Conservation (phyloP, 2,113 vertebrate genomes). For the zebrafish (Danio rerio) region GRCz12tu NC_133199.1:2703001-2703500, state of each 20-base stretch:
- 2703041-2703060: constrained; percentile 35
- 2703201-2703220: background rate
- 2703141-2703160: constrained; percentile 13
- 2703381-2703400: too few relatives aligned
- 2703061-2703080: constrained; percentile 57
- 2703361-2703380: too few relatives aligned
- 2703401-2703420: too few relatives aligned
- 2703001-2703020: constrained; percentile 40
- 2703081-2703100: constrained; percentile 50
- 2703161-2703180: constrained; percentile 26
- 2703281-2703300: background rate
- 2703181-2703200: background rate
- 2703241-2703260: background rate
- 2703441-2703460: too few relatives aligned
- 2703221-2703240: background rate
- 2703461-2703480: too few relatives aligned
- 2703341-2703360: too few relatives aligned
- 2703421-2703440: too few relatives aligned
- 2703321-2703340: too few relatives aligned
- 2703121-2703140: constrained; percentile 38
- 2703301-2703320: background rate
- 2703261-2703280: background rate
- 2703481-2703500: too few relatives aligned
- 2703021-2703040: constrained; percentile 27
- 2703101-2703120: constrained; percentile 49